Base-by-base conservation (phyloP, 2,113 vertebrate genomes). In the Caretta caretta region DNA sequence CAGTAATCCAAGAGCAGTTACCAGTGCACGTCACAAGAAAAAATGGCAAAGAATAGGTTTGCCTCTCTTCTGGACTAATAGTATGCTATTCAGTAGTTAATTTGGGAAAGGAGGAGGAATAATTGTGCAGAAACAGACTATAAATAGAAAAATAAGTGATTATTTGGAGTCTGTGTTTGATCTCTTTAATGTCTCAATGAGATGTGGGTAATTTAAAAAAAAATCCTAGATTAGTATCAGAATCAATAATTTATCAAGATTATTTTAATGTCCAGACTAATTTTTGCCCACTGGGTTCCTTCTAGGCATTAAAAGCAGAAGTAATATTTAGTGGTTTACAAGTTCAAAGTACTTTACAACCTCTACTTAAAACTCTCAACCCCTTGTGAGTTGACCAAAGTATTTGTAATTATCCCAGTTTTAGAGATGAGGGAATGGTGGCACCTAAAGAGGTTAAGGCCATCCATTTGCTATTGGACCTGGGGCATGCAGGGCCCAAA, bases 1-100 rank as follows among this genome's bases (percentile, higher is more conserved):
- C 48, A 88, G 38, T 56, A 80, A 94, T 88, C 48, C 38, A 84
- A 5, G 87, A 69, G 35, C 83, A 80, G 80, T 90, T 84, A 69
- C 87, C 85, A 8, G 72, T 1, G 0, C 51, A 0, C 29, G 3
- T 89, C 27, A 48, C 14, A 56, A 35, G 56, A 85, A 93, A 85
- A 48, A 31, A 80, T 90, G 85, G n/a, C 82, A 89, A 56, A 49
- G 65, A 10, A 38, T 69, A 16, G 8, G 35, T 5, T 1, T 10
- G 22, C 62, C 80, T 87, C 16, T 54, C 42, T 87, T 87, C 87
- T 87, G 14, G 12, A 53, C 8, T 84, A 93, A 38, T 76, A 92
- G 51, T 29, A 90, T 20, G 6, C 25, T 80, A 82, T 69, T 69
- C 38, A n/a, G 35, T n/a, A 69, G 35, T 69, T 69, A 69, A 69